phyloP scores from a whole-genome alignment of 2,797 vertebrate genomes.

The Lepilemur septentrionalis region DNA sequence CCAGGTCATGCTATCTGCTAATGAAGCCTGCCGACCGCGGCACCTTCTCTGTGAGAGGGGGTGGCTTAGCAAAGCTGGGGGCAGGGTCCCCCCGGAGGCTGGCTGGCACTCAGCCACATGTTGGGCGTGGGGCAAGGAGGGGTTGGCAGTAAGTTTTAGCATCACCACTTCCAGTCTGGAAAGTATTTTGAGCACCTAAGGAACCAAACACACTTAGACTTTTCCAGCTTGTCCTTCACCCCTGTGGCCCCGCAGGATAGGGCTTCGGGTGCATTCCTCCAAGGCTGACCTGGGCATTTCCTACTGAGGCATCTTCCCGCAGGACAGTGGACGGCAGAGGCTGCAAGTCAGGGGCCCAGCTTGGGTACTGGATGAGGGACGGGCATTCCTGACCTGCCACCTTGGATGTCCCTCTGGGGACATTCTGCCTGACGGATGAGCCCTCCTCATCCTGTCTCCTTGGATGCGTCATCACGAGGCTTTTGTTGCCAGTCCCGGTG shows the following conservation, averaged over 20 bases:
- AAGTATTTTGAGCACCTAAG: constrained; percentile 44
- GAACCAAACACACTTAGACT: constrained; percentile 69
- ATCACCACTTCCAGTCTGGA: constrained; percentile 52
- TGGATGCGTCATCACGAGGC: background rate
- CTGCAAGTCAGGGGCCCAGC: background rate
- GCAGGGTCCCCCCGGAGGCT: background rate
- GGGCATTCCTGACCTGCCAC: background rate
- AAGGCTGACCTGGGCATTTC: background rate
- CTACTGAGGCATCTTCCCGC: background rate
- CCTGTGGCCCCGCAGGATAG: background rate
- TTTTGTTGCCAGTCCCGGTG: constrained; percentile 57
- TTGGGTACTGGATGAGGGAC: background rate
- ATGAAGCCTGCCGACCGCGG: background rate
- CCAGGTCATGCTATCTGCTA: background rate
- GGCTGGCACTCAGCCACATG: background rate
- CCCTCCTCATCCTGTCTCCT: background rate
- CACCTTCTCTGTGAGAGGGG: background rate
- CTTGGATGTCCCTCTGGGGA: background rate
- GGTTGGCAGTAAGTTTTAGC: background rate
- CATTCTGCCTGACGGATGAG: background rate
- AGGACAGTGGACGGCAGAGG: background rate
- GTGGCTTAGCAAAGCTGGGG: background rate
- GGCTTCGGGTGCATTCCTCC: background rate
- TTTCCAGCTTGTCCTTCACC: background rate
- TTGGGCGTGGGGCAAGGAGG: background rate